Base-by-base conservation (phyloP, 2,888 invertebrate species). In the Drosophila austrosaltans region DNA sequence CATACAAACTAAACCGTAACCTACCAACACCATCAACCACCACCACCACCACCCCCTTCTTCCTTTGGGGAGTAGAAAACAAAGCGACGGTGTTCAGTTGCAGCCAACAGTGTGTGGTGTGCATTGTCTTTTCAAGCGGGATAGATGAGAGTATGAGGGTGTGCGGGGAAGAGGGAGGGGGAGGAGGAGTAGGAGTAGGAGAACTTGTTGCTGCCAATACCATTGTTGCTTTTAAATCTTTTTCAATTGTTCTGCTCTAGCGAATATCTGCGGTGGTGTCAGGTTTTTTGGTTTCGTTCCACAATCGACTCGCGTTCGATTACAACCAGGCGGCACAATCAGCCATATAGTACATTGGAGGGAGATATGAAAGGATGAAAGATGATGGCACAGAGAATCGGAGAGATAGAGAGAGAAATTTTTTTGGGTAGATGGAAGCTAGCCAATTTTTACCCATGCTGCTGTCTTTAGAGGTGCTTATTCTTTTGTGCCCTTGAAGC, bases 161-260 rank as follows among this genome's bases (percentile, higher is more conserved):
- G 8, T 36, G 3, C 8, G 16, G 16, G 16, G 16, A 0, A 16
- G 16, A 16, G 16, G 16, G 16, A 0, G 16, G 16, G 0, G 16
- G 16, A 16, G 16, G 16, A n/a, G n/a, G n/a, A n/a, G n/a, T n/a
- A 25, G 42, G 28, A 16, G 16, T 16, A 16, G 16, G 30, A 7
- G 12, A 63, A 64, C 64, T 64, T 64, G 64, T 64, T 64, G 64
- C 64, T 64, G 64, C 56, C 64, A 64, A 64, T 57, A 64, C 42
- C 64, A 64, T 64, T 36, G 56, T 28, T 44, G 64, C 64, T 64
- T 64, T 64, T 64, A 64, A 64, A 64, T 64, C 64, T 64, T 64
- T 48, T 48, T 44, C 57, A 64, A 64, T 64, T 64, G 64, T 64
- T 64, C 57, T 57, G 59, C 59, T 16, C 42, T 39, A 40, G 42